Evolutionary conservation across 2,797 vertebrate species (phyloP), one percentile per base, ranked within the genome.

Genomic region (Poeciliopsis turneri): DNA sequence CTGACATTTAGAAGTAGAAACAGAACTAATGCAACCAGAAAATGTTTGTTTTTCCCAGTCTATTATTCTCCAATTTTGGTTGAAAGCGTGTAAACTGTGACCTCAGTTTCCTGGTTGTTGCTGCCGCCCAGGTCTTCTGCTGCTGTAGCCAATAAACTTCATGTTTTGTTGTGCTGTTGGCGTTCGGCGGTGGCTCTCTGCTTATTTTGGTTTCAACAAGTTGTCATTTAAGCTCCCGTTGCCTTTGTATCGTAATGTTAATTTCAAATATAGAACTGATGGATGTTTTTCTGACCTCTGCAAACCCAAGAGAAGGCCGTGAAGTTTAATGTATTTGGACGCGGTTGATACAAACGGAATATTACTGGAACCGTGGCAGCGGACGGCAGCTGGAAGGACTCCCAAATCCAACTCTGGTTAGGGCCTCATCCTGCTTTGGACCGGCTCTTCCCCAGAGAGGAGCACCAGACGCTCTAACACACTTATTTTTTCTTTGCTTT

Each of bases 401-500:
- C 59, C 30, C 30, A 36, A 68, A 68, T 41, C 20, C 33, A 41
- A 41, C 23, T 41, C 1, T 2, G 64, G 20, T 64, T 18, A 68
- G 64, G 64, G 64, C 18, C 64, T 39, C 36, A 39, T 23, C 5
- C 64, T 18, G 13, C 36, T 10, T 36, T 66, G 61, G 16, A 66
- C 36, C 33, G 23, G 9, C 1, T 23, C 20, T 23, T 68, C 64
- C 18, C 33, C 30, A 64, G 66, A 78, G 53, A 30, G 6, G 20
- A 47, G 28, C 82, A 66, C 39, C 72, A 41, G 6, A 57, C 61
- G 76, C 25, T 72, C 59, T 16, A 71, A 84, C 70, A 39, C 28
- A 33, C 20, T 28, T 76, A 23, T 55, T 18, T 80, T 23, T 76
- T 72, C 84, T 72, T 82, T 79, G 49, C 41, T 36, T 72, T 36